Conservation (phyloP, 2,797 vertebrate species). For the Enteromius unitaeniatus region DNA sequence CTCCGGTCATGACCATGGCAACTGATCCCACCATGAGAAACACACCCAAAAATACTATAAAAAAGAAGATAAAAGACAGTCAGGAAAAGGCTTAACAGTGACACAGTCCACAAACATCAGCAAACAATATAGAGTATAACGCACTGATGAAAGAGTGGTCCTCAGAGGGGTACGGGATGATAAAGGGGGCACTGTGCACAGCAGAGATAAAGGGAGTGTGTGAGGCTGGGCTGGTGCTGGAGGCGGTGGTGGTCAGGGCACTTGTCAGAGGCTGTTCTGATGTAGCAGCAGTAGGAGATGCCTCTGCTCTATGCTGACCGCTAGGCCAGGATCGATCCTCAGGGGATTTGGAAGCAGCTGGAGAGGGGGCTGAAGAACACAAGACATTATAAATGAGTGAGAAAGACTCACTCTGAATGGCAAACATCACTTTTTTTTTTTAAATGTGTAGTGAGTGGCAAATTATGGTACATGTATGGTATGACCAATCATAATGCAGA, state of each 20-base stretch:
- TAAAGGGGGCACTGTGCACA: conserved; percentile 70
- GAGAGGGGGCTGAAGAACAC: conserved; percentile 54
- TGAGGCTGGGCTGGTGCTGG: conserved; percentile 41
- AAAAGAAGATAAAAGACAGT: conserved; percentile 11
- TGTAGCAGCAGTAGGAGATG: conserved; percentile 27
- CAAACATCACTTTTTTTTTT: neutral
- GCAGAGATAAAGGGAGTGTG: conserved; percentile 55
- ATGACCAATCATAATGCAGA: too few relatives aligned
- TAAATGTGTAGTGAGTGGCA: too few relatives aligned
- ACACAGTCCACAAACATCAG: neutral
- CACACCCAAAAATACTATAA: conserved; percentile 79
- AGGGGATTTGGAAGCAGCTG: conserved; percentile 45
- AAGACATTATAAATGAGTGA: neutral
- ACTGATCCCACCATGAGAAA: conserved; percentile 80
- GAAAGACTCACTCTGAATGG: neutral
- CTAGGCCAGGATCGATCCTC: conserved; percentile 35
- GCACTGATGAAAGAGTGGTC: conserved; percentile 82
- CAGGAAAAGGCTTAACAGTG: neutral
- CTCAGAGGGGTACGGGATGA: conserved; percentile 70
- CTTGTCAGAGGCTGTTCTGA: conserved; percentile 55
- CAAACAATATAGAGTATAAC: conserved; percentile 54
- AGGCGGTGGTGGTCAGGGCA: conserved; percentile 22
- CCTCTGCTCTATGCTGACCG: conserved; percentile 31
- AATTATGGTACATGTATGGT: too few relatives aligned
- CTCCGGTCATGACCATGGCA: conserved; percentile 77